Evolutionary conservation across 2,888 invertebrate genomes (phyloP).

Genomic region (Noctua pronuba): DNA sequence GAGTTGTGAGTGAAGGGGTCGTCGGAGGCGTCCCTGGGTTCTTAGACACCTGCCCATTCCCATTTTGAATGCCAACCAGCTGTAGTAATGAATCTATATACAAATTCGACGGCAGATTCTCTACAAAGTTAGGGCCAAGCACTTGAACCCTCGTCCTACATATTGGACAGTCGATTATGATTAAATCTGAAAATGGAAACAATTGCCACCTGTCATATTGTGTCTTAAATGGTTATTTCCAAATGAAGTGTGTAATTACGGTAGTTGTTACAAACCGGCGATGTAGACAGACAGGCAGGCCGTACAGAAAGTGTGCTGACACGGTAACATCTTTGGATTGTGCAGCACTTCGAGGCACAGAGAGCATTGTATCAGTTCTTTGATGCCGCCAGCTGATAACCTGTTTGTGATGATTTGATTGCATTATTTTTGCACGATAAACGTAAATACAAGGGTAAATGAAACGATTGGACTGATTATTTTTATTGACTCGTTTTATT

Average conservation of each 20-base stretch:
- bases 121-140: conserved; percentile 87
- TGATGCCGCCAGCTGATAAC: conserved; percentile 86
- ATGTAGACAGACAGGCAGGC: conserved; percentile 90
- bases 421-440: conserved; percentile 44
- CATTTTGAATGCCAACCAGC: conserved; percentile 81
- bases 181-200: conserved; percentile 76
- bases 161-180: conserved; percentile 89
- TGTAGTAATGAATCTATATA: conserved; percentile 92
- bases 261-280: conserved; percentile 72
- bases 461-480: conserved; percentile 41
- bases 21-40: conserved; percentile 71
- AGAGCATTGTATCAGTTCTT: conserved; percentile 91
- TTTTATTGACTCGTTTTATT: conserved; percentile 36
- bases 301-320: conserved; percentile 92
- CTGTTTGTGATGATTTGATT: conserved; percentile 62
- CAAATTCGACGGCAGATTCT: conserved; percentile 92
- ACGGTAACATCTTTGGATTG: conserved; percentile 91
- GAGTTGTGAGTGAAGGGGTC: conserved; percentile 61
- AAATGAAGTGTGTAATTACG: conserved; percentile 32
- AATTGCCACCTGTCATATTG: conserved; percentile 9
- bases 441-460: conserved; percentile 32
- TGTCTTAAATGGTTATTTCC: conserved; percentile 23
- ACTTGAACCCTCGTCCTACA: conserved; percentile 89
- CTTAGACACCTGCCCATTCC: conserved; percentile 49
- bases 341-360: conserved; percentile 90